Evolutionary conservation across 1,140 invertebrate species (phyloP).

Genomic region (Gryllus bimaculatus): DNA sequence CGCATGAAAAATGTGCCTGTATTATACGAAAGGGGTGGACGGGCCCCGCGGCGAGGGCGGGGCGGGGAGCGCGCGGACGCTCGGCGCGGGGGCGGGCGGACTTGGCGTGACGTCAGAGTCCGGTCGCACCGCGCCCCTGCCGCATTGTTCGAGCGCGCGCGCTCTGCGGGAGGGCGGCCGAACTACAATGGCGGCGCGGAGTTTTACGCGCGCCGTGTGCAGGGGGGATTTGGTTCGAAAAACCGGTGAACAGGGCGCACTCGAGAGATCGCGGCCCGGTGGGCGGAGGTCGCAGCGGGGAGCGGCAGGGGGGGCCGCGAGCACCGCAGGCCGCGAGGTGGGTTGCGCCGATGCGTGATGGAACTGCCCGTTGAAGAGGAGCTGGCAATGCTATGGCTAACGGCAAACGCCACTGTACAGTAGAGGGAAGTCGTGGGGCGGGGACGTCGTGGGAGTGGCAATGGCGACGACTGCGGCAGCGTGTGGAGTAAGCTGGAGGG

Average conservation of each 20-base stretch:
- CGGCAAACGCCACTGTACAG: background rate
- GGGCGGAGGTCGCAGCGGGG: no score
- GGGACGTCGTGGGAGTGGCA: background rate
- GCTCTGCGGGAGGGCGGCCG: background rate
- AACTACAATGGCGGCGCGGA: background rate
- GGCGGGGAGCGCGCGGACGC: no score
- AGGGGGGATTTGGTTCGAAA: background rate
- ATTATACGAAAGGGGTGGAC: conserved; percentile 1
- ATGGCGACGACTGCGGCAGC: background rate
- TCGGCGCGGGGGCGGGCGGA: no score
- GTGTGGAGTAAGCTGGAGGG: background rate
- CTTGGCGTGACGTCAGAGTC: background rate
- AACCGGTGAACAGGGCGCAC: background rate
- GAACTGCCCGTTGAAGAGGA: no score
- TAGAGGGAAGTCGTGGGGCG: background rate
- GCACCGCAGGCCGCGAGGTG: no score
- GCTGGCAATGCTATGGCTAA: no score
- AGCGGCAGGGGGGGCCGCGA: no score
- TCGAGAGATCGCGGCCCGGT: no score
- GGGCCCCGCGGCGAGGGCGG: no score
- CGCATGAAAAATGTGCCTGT: conserved; percentile 3
- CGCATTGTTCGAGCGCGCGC: background rate
- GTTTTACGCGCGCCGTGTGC: background rate
- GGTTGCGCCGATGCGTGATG: no score
- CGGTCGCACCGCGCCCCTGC: background rate